Percentiles rank a stretch among this genome's conserved stretches.
phyloP scores from a whole-genome alignment of 2,113 vertebrate genomes.

The Xenus cinereus region DNA sequence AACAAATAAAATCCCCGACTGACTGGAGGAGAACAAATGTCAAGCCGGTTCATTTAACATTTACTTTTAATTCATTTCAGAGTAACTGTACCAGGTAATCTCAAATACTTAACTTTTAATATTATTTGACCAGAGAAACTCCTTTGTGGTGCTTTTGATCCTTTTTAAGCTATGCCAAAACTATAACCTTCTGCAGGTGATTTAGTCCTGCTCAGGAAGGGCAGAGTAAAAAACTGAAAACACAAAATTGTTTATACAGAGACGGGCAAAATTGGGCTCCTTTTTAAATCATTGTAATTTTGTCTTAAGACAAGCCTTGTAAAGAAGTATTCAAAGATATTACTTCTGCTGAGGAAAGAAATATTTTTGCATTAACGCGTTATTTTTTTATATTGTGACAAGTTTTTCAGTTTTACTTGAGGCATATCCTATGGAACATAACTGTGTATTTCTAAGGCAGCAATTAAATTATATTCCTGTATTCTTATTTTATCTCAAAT shows the following conservation, averaged over 20 bases:
- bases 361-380: neutral
- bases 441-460: neutral
- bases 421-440: neutral
- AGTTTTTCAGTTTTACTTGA: neutral
- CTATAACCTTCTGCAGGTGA: neutral
- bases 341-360: neutral
- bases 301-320: neutral
- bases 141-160: conserved; percentile 44
- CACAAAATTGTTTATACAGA: neutral
- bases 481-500: neutral
- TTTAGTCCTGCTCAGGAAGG: neutral
- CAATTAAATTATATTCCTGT: neutral
- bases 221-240: neutral
- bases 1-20: conserved; percentile 14
- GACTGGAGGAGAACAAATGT: neutral
- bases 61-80: conserved; percentile 70
- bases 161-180: conserved; percentile 36
- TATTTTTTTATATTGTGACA: neutral
- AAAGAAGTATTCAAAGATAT: neutral
- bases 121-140: conserved; percentile 31
- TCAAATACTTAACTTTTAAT: conserved; percentile 41
- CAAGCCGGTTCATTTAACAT: neutral
- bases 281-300: neutral
- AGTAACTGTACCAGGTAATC: conserved; percentile 55
- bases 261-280: neutral